These are phyloP conservation scores for Ylistrum balloti DNA, from an alignment of 1,140 invertebrate genomes.

Conservation along the genomic window DNA sequence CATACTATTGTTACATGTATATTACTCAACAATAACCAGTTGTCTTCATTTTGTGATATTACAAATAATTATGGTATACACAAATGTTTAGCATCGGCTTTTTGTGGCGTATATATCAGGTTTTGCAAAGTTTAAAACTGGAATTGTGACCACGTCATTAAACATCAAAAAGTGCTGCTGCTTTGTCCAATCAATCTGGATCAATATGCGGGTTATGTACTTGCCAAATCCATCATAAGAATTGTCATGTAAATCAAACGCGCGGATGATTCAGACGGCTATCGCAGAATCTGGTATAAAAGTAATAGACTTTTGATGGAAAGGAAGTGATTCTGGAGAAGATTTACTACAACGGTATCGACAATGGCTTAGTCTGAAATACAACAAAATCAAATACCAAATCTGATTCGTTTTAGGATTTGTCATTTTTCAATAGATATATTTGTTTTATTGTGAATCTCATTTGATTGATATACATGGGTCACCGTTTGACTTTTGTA, in stretches of 20 bases:
- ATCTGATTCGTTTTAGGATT: no score
- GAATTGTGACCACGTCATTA: background rate
- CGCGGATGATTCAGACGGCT: background rate
- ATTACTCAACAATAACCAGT: background rate
- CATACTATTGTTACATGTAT: no score
- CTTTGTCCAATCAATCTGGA: background rate
- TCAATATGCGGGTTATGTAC: conserved; percentile 32
- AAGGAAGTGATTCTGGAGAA: background rate
- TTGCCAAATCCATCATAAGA: conserved; percentile 34
- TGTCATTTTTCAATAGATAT: no score
- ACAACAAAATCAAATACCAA: background rate
- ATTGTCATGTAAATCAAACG: conserved; percentile 34
- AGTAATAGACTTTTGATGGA: conserved; percentile 8
- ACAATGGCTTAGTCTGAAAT: background rate
- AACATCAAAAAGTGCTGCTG: background rate
- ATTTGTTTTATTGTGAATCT: no score
- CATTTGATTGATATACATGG: no score
- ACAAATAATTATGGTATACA: no score
- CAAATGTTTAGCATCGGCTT: no score
- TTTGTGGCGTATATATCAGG: background rate
- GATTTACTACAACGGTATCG: background rate
- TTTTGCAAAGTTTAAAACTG: background rate
- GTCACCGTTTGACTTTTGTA: no score
- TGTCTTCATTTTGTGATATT: background rate
- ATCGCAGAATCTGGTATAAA: background rate